Evolutionary conservation across 1,140 invertebrate genomes (phyloP), one percentile per base, ranked within the genome.

Genomic region (Phenacoccus solenopsis): DNA sequence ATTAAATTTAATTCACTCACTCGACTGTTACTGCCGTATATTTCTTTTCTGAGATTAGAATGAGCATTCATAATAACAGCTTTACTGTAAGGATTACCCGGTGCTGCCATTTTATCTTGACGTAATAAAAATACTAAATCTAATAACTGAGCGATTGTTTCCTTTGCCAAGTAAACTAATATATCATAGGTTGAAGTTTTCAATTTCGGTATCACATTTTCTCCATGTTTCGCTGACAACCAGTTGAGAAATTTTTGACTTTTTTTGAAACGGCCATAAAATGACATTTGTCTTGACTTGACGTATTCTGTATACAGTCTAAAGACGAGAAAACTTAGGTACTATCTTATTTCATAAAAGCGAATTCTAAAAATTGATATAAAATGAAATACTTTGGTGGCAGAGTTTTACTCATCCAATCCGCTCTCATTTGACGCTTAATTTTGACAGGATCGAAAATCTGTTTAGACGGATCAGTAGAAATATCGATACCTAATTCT

Each of bases 141-240:
- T 69, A 87, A 80, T 70, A 88, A 83, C 77, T 86, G 82, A 10
- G 86, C 86, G 4, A 88, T 83, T 7, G 84, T 86, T 79, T 88
- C 87, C 75, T 87, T 86, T 0, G 86, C 85, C 21, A 88, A 77
- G 76, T 87, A 87, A 68, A 83, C 80, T 56, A 87, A 75, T 59
- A 87, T 80, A 68, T 82, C 82, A 35, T 72, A 71, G 35, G 30
- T 72, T 70, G 32, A 71, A 21, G 7, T 56, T 67, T 21, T 70
- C 67, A 38, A 38, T 27, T n/a, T 71, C 72, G 13, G 49, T 22
- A 25, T 49, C 10, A 56, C 27, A 30, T 70, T 64, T 64, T 64
- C 59, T 3, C 59, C 59, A 24, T 64, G 59, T 9, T 28, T 24
- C 5, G 21, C 21, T 22, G 32, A 68, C 5, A 74, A 10, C 73